Evolutionary conservation across 1,140 invertebrate genomes (phyloP), one percentile per base, ranked within the genome.

Genomic region (Plutomurus gul): DNA sequence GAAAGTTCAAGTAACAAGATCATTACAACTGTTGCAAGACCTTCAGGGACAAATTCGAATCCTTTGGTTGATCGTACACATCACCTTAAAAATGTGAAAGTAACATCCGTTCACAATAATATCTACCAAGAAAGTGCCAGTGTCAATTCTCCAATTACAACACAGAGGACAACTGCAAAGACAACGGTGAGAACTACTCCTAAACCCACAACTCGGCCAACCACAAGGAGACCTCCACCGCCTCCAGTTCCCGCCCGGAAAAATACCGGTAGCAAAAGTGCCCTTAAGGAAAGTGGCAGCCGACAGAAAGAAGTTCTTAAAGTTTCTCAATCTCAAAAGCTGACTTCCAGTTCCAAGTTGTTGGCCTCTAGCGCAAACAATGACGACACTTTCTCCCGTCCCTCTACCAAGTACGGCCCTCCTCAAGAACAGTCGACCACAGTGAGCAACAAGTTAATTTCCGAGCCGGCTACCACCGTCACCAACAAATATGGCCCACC

Each of bases 61-160:
- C 70, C 70, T 72, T 22, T 72, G 37, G 70, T 40, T 4, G 70
- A 72, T 65, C 56, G 56, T 13, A n/a, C 56, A 16, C 36, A 25
- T 3, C 56, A 65, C 6, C 20, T 47, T 7, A 65, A 65, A 65
- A 65, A 30, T 65, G 56, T 65, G 3, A 65, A 65, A 30, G 36
- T 65, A 25, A 65, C 56, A 5, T 65, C 56, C n/a, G 56, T 65
- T 10, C 30, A 65, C n/a, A 65, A 65, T 33, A 65, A 65, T 36
- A 65, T 65, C 16, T 65, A 65, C 16, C 56, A 65, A 65, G 56
- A 65, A 65, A 65, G 56, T 65, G 56, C 56, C 11, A 65, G 56
- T 65, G 56, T 18, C 27, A 65, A 65, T 36, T 65, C 56, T 16
- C 56, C 56, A 7, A 30, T 65, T 25, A 65, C 27, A 6, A 65